Conservation (phyloP, 2,113 vertebrate genomes). For the Patagioenas fasciata region DNA sequence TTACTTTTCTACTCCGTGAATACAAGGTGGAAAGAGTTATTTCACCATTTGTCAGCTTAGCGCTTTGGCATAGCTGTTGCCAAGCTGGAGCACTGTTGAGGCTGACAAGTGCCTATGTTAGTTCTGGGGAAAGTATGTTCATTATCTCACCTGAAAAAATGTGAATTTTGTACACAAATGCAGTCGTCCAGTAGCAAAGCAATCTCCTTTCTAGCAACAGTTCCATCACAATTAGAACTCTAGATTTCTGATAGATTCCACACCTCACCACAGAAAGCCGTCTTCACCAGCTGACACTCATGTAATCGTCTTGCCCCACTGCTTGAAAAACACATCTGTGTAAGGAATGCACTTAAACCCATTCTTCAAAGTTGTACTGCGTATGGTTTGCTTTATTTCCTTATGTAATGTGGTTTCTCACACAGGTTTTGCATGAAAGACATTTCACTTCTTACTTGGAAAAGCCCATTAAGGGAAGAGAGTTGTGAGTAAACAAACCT, state of each 20-base stretch:
- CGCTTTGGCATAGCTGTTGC: background rate
- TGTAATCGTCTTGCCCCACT: background rate
- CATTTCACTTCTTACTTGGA: constrained; percentile 30
- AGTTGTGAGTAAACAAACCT: constrained; percentile 15
- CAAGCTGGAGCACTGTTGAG: background rate
- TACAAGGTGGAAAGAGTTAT: background rate
- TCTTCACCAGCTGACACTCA: background rate
- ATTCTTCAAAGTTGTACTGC: background rate
- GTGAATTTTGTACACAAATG: background rate
- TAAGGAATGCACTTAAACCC: background rate
- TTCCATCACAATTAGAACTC: background rate
- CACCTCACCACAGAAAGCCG: background rate
- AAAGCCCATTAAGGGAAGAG: background rate
- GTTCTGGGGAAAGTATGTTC: background rate
- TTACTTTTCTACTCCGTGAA: background rate
- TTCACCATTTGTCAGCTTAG: background rate
- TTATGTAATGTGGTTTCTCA: background rate
- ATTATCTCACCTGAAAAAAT: background rate
- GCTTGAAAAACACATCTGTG: background rate
- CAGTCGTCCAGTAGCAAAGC: background rate
- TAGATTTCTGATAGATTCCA: background rate
- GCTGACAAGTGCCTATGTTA: background rate
- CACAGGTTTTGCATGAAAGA: background rate
- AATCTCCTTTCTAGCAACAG: background rate
- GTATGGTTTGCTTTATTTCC: background rate